Evolutionary conservation across 2,888 invertebrate species (phyloP).

Genomic region (Agrilus mali): DNA sequence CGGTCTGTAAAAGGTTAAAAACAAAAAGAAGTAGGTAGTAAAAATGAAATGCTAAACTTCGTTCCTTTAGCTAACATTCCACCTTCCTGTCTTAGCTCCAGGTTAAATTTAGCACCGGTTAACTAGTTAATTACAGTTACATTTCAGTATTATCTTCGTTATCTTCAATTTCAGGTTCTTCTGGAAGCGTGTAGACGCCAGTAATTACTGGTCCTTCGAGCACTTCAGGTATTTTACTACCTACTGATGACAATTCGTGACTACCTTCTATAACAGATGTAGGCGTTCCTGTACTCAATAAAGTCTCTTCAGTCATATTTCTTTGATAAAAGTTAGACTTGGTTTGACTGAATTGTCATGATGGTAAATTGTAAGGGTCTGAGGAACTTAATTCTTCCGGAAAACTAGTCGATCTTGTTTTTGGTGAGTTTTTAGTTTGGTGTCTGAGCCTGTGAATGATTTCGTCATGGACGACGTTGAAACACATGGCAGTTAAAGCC

Average conservation of each 20-base stretch:
- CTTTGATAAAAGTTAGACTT: conserved; percentile 45
- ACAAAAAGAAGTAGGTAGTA: too few species aligned
- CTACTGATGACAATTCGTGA: conserved; percentile 26
- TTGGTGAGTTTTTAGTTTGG: conserved; percentile 50
- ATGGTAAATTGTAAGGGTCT: conserved; percentile 56
- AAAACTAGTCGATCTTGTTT: conserved; percentile 43
- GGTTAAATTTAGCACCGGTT: too few species aligned
- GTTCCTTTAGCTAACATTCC: too few species aligned
- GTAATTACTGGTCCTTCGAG: conserved; percentile 34
- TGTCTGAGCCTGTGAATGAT: conserved; percentile 65
- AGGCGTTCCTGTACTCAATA: conserved; percentile 40
- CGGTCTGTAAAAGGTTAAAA: too few species aligned
- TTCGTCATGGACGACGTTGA: conserved; percentile 80
- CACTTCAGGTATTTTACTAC: conserved; percentile 29
- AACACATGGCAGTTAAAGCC: conserved; percentile 83
- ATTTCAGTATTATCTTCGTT: conserved; percentile 35
- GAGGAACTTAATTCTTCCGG: conserved; percentile 50
- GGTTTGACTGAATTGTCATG: conserved; percentile 57
- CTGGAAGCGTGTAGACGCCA: conserved; percentile 42
- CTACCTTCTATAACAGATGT: conserved; percentile 28
- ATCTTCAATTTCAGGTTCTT: conserved; percentile 42
- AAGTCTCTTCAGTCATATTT: conserved; percentile 45
- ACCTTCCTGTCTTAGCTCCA: too few species aligned
- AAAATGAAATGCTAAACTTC: too few species aligned
- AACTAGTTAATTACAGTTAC: conserved; percentile 13